Evolutionary conservation across 2,113 vertebrate species (phyloP).

Genomic region (Chionomys nivalis): DNA sequence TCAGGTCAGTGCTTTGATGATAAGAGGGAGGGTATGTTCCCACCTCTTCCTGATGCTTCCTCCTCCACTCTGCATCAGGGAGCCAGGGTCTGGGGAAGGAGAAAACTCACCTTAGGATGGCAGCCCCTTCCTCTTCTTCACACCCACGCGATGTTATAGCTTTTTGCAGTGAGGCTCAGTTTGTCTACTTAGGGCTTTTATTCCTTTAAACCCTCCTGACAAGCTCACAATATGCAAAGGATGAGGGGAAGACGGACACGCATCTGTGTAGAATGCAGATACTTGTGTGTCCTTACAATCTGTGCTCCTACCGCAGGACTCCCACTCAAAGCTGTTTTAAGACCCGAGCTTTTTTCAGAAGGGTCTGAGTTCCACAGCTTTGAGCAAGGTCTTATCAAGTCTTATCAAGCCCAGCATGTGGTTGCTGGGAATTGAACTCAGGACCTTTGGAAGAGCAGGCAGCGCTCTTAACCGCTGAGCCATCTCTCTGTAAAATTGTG

Average conservation of each 20-base stretch:
- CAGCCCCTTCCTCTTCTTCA: neutral
- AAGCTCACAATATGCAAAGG: neutral
- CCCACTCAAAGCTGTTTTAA: neutral
- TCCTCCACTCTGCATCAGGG: neutral
- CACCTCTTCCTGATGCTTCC: neutral
- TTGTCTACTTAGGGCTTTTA: neutral
- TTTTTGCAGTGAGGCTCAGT: neutral
- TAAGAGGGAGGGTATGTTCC: neutral
- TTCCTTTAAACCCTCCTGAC: neutral
- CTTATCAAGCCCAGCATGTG: neutral
- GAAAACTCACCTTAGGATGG: neutral
- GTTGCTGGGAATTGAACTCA: too few species aligned
- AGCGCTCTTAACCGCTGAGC: too few species aligned
- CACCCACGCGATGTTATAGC: neutral
- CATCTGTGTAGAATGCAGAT: neutral
- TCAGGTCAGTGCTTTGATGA: neutral
- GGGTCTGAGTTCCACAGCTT: neutral
- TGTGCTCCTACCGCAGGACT: neutral
- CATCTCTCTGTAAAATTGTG: neutral
- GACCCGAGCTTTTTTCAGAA: neutral
- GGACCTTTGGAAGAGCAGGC: too few species aligned
- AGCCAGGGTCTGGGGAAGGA: neutral
- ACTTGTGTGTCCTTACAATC: neutral
- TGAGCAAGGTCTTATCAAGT: neutral
- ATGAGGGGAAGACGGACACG: neutral